These are phyloP conservation scores for Trochalopteron elliotii DNA, from an alignment of 2,113 vertebrate genomes.

Conservation along the genomic window DNA sequence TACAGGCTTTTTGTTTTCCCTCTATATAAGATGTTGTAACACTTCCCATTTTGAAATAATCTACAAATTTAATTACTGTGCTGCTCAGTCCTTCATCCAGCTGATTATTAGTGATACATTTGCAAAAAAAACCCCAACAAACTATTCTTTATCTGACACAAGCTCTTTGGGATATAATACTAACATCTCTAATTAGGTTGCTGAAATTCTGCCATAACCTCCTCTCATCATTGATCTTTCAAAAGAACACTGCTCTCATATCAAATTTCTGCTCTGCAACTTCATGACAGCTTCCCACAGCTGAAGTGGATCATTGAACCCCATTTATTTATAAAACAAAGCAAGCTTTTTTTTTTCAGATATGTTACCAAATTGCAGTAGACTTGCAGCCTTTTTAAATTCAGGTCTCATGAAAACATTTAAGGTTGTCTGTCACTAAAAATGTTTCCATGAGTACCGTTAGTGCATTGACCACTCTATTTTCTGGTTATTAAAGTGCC, in stretches of 20 bases:
- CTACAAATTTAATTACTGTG: background rate
- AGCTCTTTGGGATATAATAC: background rate
- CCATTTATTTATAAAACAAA: background rate
- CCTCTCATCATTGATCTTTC: background rate
- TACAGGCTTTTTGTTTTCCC: background rate
- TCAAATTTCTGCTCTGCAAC: background rate
- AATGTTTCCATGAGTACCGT: background rate
- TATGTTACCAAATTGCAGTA: background rate
- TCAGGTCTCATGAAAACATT: background rate
- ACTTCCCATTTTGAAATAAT: background rate
- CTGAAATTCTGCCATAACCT: conserved; percentile 7
- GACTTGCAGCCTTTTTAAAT: background rate
- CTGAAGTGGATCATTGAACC: background rate
- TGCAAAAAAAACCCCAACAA: background rate
- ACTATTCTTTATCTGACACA: background rate
- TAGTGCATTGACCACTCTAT: background rate
- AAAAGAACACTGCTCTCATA: background rate
- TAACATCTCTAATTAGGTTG: background rate
- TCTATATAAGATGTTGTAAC: background rate
- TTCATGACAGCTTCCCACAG: background rate
- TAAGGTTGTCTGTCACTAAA: background rate
- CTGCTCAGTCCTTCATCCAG: background rate
- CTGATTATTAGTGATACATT: conserved; percentile 2
- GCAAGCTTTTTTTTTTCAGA: background rate
- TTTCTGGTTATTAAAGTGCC: background rate